Percentiles rank a stretch among this genome's conserved stretches.
phyloP scores from a whole-genome alignment of 1,140 invertebrate genomes.

The Heliconius congener region DNA sequence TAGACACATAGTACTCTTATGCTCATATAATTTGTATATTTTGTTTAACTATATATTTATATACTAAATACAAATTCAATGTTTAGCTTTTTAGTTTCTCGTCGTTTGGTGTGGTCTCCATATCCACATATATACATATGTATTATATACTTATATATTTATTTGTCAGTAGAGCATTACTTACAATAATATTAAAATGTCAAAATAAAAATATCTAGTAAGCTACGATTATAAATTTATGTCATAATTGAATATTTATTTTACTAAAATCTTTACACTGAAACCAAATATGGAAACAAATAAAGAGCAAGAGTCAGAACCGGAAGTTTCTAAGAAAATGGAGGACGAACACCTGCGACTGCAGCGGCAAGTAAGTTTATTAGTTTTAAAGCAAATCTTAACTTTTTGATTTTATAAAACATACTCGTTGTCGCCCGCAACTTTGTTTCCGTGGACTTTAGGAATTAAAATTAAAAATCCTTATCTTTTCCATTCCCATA shows the following conservation, averaged over 20 bases:
- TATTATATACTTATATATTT: not conserved
- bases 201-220: slow-evolving; percentile 5
- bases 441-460: not conserved
- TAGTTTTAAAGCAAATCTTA: not conserved
- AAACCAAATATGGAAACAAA: not conserved
- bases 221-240: not conserved
- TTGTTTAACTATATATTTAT: too few relatives aligned
- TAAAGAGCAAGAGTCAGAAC: slow-evolving; percentile 34
- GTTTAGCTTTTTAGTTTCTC: too few relatives aligned
- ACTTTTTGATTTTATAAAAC: not conserved
- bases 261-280: not conserved
- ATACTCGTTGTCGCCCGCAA: too few relatives aligned
- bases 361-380: slow-evolving; percentile 58
- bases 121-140: not conserved
- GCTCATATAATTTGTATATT: too few relatives aligned
- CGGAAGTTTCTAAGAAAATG: slow-evolving; percentile 62
- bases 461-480: too few relatives aligned
- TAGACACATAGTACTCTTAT: too few relatives aligned
- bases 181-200: too few relatives aligned
- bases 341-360: slow-evolving; percentile 65
- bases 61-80: too few relatives aligned
- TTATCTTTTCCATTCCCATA: too few relatives aligned
- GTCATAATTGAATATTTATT: not conserved
- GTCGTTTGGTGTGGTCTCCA: too few relatives aligned
- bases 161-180: too few relatives aligned